phyloP scores from a whole-genome alignment of 2,113 vertebrate genomes.

The Carollia perspicillata region DNA sequence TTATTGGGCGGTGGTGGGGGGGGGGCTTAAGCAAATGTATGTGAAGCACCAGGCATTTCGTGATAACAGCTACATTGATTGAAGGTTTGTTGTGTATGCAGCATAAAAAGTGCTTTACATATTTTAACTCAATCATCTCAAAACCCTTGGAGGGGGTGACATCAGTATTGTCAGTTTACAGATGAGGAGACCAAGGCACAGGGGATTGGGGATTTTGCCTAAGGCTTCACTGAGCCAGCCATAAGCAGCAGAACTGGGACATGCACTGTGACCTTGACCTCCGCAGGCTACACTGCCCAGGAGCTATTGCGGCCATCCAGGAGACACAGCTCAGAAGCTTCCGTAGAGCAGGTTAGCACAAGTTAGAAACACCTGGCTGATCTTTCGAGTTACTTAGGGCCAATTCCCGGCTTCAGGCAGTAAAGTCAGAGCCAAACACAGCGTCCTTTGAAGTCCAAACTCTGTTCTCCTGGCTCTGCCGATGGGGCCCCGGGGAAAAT shows the following conservation, averaged over 20 bases:
- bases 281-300: neutral
- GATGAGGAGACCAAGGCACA: neutral
- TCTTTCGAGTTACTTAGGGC: neutral
- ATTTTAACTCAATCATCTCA: neutral
- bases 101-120: neutral
- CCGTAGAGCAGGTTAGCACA: neutral
- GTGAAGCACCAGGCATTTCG: neutral
- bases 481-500: neutral
- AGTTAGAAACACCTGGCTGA: neutral
- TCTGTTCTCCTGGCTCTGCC: neutral
- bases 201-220: neutral
- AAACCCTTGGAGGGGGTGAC: neutral
- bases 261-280: neutral
- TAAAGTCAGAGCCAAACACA: neutral
- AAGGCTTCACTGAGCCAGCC: neutral
- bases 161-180: neutral
- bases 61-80: neutral
- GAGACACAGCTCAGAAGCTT: neutral
- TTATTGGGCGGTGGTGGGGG: no score
- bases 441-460: conserved; percentile 45
- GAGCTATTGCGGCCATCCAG: neutral
- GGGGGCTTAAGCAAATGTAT: neutral
- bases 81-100: neutral
- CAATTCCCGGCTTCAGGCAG: neutral
- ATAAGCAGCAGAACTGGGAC: neutral